These are phyloP conservation scores for Prosopocoilus inquinatus DNA, from an alignment of 2,888 invertebrate species.

Conservation along the genomic window DNA sequence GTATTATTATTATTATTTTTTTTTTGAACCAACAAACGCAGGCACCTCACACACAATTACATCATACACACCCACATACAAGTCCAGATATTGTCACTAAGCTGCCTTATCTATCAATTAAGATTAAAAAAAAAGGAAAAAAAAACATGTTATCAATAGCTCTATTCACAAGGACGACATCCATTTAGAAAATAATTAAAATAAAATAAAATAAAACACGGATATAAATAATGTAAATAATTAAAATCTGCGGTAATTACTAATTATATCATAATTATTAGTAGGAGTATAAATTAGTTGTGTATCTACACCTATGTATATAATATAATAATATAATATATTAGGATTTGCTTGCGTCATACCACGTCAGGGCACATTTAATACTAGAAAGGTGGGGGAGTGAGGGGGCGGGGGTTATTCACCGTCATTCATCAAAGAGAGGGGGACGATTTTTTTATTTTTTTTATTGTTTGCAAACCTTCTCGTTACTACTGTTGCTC, in stretches of 20 bases:
- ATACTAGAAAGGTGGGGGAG: background rate
- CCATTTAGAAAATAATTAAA: background rate
- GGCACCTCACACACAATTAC: background rate
- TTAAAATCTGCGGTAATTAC: constrained; percentile 3
- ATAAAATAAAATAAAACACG: background rate
- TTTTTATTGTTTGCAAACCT: constrained; percentile 4
- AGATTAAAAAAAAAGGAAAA: background rate
- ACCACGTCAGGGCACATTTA: background rate
- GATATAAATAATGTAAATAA: background rate
- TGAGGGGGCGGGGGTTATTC: background rate
- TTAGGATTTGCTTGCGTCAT: constrained; percentile 6
- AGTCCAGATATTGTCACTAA: constrained; percentile 6
- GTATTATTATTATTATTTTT: too few species aligned
- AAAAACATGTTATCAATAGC: background rate
- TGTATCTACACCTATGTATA: constrained; percentile 14
- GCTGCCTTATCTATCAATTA: background rate
- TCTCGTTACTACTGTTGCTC: constrained; percentile 70
- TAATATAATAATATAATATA: constrained; percentile 5
- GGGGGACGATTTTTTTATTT: background rate
- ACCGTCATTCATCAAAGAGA: background rate
- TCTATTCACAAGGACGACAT: constrained; percentile 1
- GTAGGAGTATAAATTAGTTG: constrained; percentile 8
- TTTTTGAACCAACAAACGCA: too few species aligned
- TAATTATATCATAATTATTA: background rate
- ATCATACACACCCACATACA: background rate